Conservation (phyloP, 2,888 invertebrate genomes). For the Myopa tessellatipennis region DNA sequence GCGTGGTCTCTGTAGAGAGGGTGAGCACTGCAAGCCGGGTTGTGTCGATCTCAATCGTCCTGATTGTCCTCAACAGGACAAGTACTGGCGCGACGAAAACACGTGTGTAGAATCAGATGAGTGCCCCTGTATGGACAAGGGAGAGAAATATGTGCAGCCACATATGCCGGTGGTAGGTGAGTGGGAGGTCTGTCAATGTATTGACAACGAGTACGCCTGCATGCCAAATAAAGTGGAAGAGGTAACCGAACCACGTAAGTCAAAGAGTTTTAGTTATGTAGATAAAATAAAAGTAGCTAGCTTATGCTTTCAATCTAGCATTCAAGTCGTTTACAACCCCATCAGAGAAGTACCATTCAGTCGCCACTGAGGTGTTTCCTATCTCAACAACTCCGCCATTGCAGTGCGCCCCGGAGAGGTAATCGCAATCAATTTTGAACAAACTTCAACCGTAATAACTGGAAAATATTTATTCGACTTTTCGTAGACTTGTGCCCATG, state of each 20-base stretch:
- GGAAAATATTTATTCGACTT: slow-evolving; percentile 7
- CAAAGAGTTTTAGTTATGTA: no score
- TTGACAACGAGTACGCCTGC: slow-evolving; percentile 80
- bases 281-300: neutral
- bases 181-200: slow-evolving; percentile 83
- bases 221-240: slow-evolving; percentile 54
- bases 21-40: slow-evolving; percentile 62
- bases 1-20: slow-evolving; percentile 61
- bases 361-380: slow-evolving; percentile 51
- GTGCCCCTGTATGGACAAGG: slow-evolving; percentile 79
- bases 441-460: neutral
- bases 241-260: slow-evolving; percentile 48
- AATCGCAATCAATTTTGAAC: slow-evolving; percentile 43
- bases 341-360: neutral
- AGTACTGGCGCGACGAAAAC: slow-evolving; percentile 77
- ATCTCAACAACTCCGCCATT: slow-evolving; percentile 68
- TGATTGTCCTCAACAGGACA: slow-evolving; percentile 71
- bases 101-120: slow-evolving; percentile 80
- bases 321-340: neutral
- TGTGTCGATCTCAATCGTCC: slow-evolving; percentile 64
- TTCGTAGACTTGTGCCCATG: slow-evolving; percentile 61
- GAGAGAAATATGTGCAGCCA: slow-evolving; percentile 78
- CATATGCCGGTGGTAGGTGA: slow-evolving; percentile 72
- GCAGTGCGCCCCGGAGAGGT: slow-evolving; percentile 68
- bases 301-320: neutral